phyloP scores from a whole-genome alignment of 2,888 invertebrate genomes.

The Galerucella nymphaeae region DNA sequence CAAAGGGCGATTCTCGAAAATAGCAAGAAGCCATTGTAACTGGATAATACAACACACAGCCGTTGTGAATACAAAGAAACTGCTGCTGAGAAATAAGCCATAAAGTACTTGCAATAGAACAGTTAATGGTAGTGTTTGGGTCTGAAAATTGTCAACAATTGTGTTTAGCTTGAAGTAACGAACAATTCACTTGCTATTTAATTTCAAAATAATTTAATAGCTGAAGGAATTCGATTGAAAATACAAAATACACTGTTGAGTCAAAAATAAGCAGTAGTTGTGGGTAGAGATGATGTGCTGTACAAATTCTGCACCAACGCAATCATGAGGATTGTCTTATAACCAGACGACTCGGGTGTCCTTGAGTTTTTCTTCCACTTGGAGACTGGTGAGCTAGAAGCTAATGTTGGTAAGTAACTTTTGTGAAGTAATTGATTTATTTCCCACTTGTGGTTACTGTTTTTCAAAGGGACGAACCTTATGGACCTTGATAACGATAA shows the following conservation, averaged over 20 bases:
- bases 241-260: not conserved
- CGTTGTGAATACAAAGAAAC: conserved; percentile 32
- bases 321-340: no score
- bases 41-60: conserved; percentile 34
- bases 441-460: no score
- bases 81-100: conserved; percentile 29
- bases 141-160: not conserved
- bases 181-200: not conserved
- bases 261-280: no score
- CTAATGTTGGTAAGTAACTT: no score
- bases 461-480: no score
- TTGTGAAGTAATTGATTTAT: no score
- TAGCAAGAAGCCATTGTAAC: conserved; percentile 35
- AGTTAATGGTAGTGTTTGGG: conserved; percentile 9
- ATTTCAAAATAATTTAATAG: not conserved
- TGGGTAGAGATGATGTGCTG: no score
- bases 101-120: conserved; percentile 13
- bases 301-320: no score
- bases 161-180: not conserved
- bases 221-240: not conserved
- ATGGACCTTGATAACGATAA: no score
- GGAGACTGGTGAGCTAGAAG: no score
- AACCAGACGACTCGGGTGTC: no score
- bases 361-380: no score
- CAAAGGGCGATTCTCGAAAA: conserved; percentile 36